Evolutionary conservation across 2,888 invertebrate genomes (phyloP).

Genomic region (Dyspetes luteomarginatus): DNA sequence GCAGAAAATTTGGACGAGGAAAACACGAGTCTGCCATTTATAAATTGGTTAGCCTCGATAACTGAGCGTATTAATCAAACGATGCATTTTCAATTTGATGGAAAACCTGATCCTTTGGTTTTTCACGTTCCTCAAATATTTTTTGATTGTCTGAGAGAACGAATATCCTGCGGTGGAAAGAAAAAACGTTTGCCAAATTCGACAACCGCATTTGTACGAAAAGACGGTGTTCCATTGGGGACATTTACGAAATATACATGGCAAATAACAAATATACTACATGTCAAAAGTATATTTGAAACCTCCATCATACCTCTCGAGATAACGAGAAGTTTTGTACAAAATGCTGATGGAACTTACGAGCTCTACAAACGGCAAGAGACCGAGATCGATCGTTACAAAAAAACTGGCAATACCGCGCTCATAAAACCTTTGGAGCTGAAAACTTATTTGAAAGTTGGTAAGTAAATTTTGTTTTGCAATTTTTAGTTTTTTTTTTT

Average conservation of each 20-base stretch:
- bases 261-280: constrained; percentile 89
- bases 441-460: constrained; percentile 87
- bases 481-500: constrained; percentile 23
- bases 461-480: constrained; percentile 80
- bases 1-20: constrained; percentile 79
- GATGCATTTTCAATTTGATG: constrained; percentile 89
- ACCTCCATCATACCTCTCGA: constrained; percentile 87
- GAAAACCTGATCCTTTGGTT: constrained; percentile 87
- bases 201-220: constrained; percentile 86
- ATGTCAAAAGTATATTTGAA: constrained; percentile 90
- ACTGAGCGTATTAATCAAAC: constrained; percentile 91
- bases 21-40: constrained; percentile 84
- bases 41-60: constrained; percentile 90
- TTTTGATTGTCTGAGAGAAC: constrained; percentile 89
- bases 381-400: constrained; percentile 81
- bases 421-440: constrained; percentile 86
- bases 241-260: constrained; percentile 89
- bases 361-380: constrained; percentile 83
- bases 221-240: constrained; percentile 87
- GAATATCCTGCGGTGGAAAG: constrained; percentile 87
- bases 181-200: constrained; percentile 88
- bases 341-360: constrained; percentile 87
- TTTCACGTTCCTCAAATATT: constrained; percentile 90
- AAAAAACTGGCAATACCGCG: constrained; percentile 81
- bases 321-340: constrained; percentile 87